Base-by-base conservation (phyloP, 2,888 invertebrate genomes). In the Pammene fasciana region DNA sequence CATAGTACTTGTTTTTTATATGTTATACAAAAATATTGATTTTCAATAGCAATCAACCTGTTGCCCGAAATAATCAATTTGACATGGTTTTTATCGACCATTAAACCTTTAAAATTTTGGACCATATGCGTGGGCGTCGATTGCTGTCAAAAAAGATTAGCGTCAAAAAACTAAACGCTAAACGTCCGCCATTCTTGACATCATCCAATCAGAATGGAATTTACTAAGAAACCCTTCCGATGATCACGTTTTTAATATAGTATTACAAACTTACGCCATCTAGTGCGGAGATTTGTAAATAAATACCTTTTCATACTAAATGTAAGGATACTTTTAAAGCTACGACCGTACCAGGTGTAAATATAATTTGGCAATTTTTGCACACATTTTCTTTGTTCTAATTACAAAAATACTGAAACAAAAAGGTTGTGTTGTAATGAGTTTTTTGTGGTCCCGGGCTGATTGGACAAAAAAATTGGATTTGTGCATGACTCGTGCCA, bases 401-500 rank as follows among this genome's bases (percentile, higher is more conserved):
- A 87, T 87, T 88, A 82, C 79, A 84, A 86, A 86, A 80, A 86
- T 82, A 75, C 73, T 43, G 16, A 68, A 61, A 67, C 67, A 71
- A 71, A 71, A 68, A 73, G 68, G 73, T 75, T 73, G 70, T 78
- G 82, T 82, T 80, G 84, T 85, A 86, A 85, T 86, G 82, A 79
- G 77, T 85, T 90, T 89, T 90, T 90, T 88, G 85, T 72, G 46
- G 68, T 73, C 80, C 82, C 82, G 80, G 73, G 76, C 72, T 78
- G 82, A 80, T 80, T 78, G 83, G 77, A 76, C 76, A 78, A 81
- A 86, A 87, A 72, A 74, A 88, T 87, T 87, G 86, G 87, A 87
- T 87, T 89, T 88, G 83, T 77, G 75, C 78, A 71, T 73, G 82
- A 84, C 86, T 87, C 87, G 87, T 87, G 89, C 85, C 84, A 80